phyloP scores from a whole-genome alignment of 2,113 vertebrate genomes.

The Geococcyx californianus region DNA sequence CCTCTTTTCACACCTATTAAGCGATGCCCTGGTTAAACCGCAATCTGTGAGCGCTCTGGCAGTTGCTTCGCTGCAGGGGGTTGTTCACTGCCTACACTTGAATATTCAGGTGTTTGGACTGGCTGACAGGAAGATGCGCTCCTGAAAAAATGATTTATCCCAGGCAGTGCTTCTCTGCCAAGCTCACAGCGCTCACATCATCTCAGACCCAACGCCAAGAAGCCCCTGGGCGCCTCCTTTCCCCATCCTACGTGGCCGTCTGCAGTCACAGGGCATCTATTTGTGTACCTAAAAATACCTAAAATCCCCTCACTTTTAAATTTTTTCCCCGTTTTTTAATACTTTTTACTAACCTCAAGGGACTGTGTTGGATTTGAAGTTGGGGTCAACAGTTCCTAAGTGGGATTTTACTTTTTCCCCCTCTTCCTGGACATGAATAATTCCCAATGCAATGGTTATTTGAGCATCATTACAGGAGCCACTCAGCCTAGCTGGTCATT shows the following conservation, averaged over 20 bases:
- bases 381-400: neutral
- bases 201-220: fast-evolving
- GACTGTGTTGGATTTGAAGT: neutral
- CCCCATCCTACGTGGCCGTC: neutral
- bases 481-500: slow-evolving; percentile 30
- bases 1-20: neutral
- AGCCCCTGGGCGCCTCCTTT: neutral
- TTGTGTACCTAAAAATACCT: neutral
- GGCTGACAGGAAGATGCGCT: neutral
- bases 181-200: neutral
- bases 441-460: neutral
- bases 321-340: neutral
- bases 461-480: slow-evolving; percentile 11
- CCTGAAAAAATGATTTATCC: fast-evolving
- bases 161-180: fast-evolving
- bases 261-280: neutral
- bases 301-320: neutral
- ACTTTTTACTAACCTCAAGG: neutral
- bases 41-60: neutral
- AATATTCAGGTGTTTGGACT: neutral
- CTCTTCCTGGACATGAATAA: neutral
- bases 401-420: neutral
- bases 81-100: neutral
- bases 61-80: neutral
- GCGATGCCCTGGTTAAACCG: neutral